Evolutionary conservation across 2,113 vertebrate species (phyloP).

Genomic region (Erpornis zantholeuca): DNA sequence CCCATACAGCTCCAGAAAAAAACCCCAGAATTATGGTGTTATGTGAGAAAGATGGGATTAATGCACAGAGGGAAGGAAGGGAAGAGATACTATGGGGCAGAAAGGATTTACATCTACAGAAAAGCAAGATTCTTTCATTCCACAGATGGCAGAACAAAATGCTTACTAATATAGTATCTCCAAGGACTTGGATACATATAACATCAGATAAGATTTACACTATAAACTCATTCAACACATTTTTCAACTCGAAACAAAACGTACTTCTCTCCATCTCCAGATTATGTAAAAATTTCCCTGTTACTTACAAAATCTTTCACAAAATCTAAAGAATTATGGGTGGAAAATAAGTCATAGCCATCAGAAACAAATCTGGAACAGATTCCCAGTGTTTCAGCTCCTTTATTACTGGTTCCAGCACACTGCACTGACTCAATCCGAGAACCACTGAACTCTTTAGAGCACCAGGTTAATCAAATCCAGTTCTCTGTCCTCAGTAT

Average conservation of each 20-base stretch:
- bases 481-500: background rate
- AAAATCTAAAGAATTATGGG: background rate
- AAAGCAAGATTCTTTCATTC: background rate
- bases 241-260: background rate
- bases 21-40: background rate
- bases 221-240: background rate
- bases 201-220: background rate
- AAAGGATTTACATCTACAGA: background rate
- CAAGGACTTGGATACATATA: background rate
- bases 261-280: background rate
- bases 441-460: background rate
- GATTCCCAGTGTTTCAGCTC: background rate
- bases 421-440: background rate
- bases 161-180: background rate
- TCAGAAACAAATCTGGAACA: background rate
- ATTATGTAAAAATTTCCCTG: background rate
- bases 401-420: background rate
- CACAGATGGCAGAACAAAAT: background rate
- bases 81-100: background rate
- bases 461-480: background rate
- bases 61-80: background rate
- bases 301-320: background rate
- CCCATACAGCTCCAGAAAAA: background rate
- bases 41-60: background rate
- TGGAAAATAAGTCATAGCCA: background rate